Base-by-base conservation (phyloP, 2,797 vertebrate genomes). In the Sebastes matsubarae region DNA sequence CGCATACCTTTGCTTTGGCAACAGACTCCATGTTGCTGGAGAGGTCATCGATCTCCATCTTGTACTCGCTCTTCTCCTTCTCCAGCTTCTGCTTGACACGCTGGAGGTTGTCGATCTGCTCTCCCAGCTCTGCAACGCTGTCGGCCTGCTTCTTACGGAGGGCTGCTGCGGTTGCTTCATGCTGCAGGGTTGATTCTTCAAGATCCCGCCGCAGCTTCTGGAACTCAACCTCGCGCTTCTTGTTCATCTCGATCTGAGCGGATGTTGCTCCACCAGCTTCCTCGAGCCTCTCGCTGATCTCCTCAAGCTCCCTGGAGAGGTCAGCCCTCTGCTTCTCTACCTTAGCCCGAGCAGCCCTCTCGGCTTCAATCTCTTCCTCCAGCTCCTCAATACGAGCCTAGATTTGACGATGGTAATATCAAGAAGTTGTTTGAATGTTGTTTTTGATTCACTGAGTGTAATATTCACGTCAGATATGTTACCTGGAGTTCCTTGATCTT, bases 21-120 rank as follows among this genome's bases (percentile, higher is more conserved):
- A 97, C 83, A 4, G 94, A 64, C 71, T 97, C 97, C 4, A 97
- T 81, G 34, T 95, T 98, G 46, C 96, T 95, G 70, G 95, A 92
- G 36, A 98, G 2, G 81, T 97, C 97, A 0, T 97, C 96, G 0
- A 97, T 95, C 92, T 97, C 97, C 97, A 98, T 97, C 93, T 97
- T 97, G 63, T 94, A 58, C 75, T 97, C 97, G 0, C 97, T 97
- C 89, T 97, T 97, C 87, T 97, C 97, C 87, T 96, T 97, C 82
- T 96, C 96, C 89, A 97, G 92, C 88, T 97, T 98, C 91, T 97
- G 97, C 81, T 97, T 97, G 60, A 97, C 96, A 0, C 96, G 89
- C 72, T 98, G 97, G 72, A 98, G 95, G 89, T 96, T 97, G 93
- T 88, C 83, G 13, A 88, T 86, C 80, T 88, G 83, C 68, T 88